Conservation (phyloP, 2,113 vertebrate genomes). For the Hippotragus niger region DNA sequence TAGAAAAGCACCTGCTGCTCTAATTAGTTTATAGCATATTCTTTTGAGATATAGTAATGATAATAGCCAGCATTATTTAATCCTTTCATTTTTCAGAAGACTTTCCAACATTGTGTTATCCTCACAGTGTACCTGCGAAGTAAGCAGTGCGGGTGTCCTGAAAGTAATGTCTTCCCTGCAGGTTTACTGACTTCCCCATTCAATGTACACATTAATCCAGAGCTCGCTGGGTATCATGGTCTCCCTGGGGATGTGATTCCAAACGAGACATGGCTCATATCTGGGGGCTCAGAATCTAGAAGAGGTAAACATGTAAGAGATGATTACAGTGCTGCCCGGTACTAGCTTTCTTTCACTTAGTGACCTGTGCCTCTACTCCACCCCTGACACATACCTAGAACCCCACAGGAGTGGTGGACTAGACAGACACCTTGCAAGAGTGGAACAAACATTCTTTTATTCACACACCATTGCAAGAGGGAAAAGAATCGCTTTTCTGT, state of each 20-base stretch:
- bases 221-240: not conserved
- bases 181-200: not conserved
- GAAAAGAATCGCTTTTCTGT: not conserved
- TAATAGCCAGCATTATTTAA: not conserved
- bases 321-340: not conserved
- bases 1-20: not conserved
- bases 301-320: not conserved
- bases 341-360: not conserved
- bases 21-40: conserved; percentile 26
- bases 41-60: not conserved
- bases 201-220: not conserved
- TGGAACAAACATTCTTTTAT: not conserved
- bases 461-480: not conserved
- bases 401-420: not conserved
- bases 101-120: not conserved
- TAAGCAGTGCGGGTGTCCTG: not conserved
- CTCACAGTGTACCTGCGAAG: not conserved
- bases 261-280: not conserved
- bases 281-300: not conserved
- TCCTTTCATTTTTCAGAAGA: conserved; percentile 44
- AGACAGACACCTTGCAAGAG: not conserved
- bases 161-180: not conserved
- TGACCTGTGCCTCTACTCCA: not conserved
- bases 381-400: not conserved
- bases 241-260: not conserved